phyloP scores from a whole-genome alignment of 1,140 invertebrate species.

The Nixonia krombeini region DNA sequence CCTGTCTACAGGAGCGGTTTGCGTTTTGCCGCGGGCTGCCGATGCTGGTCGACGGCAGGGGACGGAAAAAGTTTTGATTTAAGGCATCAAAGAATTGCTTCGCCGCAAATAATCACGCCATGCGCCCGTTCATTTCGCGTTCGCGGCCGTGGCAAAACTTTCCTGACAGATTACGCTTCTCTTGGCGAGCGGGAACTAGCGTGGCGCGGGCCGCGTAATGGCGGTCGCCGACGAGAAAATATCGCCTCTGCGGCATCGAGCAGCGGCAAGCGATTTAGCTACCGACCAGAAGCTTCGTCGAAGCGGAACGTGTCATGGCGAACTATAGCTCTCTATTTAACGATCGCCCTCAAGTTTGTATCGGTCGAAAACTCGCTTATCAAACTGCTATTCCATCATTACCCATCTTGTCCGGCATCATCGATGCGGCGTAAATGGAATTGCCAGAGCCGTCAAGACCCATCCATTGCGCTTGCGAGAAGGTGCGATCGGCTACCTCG shows the following conservation, averaged over 20 bases:
- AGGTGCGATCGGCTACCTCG: conserved; percentile 17
- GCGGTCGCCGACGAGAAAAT: too few relatives aligned
- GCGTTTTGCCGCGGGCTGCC: too few relatives aligned
- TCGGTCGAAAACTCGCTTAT: not conserved
- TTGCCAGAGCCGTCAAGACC: conserved; percentile 19
- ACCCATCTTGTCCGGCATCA: not conserved
- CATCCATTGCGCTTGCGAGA: conserved; percentile 18
- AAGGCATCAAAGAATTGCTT: conserved; percentile 22
- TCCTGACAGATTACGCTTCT: conserved; percentile 1
- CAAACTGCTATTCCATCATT: not conserved
- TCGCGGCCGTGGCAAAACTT: not conserved
- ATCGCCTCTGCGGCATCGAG: too few relatives aligned
- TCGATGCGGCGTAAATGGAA: not conserved
- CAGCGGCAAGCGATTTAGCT: too few relatives aligned
- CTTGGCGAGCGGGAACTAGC: not conserved
- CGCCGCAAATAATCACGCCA: conserved; percentile 8
- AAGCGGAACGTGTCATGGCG: too few relatives aligned
- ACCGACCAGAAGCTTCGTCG: too few relatives aligned
- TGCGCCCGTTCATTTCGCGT: conserved; percentile 2
- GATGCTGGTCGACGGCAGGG: too few relatives aligned
- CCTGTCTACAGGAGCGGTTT: conserved; percentile 14
- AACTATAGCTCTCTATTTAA: too few relatives aligned
- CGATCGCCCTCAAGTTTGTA: not conserved
- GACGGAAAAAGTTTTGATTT: conserved; percentile 31
- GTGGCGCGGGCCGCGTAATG: too few relatives aligned